These are phyloP conservation scores for Picathartes gymnocephalus DNA, from an alignment of 2,113 vertebrate genomes.

Conservation along the genomic window DNA sequence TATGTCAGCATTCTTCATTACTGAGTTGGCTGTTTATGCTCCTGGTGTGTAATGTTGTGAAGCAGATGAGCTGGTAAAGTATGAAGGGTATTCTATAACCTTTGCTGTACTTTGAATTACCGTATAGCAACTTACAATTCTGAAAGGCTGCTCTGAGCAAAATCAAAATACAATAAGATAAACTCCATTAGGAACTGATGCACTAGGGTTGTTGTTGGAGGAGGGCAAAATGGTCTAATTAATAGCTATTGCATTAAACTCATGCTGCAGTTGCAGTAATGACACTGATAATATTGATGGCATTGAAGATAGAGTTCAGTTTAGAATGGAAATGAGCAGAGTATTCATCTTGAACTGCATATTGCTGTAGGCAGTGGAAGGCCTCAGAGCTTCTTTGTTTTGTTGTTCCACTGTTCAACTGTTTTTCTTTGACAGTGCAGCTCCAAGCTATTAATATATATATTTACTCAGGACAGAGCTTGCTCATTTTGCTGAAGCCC, in stretches of 20 bases:
- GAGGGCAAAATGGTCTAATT: constrained; percentile 53
- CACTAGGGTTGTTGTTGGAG: neutral
- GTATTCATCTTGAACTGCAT: constrained; percentile 13
- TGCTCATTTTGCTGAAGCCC: neutral
- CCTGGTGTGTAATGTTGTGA: constrained; percentile 42
- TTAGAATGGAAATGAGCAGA: constrained; percentile 57
- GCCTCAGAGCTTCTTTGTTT: constrained; percentile 14
- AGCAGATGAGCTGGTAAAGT: constrained; percentile 50
- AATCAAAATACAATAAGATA: constrained; percentile 27
- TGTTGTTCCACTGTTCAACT: constrained; percentile 9
- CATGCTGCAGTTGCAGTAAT: constrained; percentile 19
- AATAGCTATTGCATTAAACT: constrained; percentile 57
- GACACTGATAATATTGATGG: constrained; percentile 59
- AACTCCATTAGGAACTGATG: constrained; percentile 40
- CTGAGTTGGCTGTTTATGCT: constrained; percentile 40
- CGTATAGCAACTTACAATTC: constrained; percentile 23
- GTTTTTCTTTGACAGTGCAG: constrained; percentile 20
- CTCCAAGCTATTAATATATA: constrained; percentile 18
- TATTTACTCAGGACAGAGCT: constrained; percentile 13
- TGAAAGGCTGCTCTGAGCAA: constrained; percentile 24
- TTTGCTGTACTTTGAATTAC: constrained; percentile 22
- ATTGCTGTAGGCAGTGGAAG: constrained; percentile 11
- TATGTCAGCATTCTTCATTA: constrained; percentile 44
- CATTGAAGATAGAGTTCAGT: constrained; percentile 37
- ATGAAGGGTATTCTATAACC: constrained; percentile 48